Conservation (phyloP, 1,140 invertebrate genomes). For the Daktulosphaira vitifoliae region DNA sequence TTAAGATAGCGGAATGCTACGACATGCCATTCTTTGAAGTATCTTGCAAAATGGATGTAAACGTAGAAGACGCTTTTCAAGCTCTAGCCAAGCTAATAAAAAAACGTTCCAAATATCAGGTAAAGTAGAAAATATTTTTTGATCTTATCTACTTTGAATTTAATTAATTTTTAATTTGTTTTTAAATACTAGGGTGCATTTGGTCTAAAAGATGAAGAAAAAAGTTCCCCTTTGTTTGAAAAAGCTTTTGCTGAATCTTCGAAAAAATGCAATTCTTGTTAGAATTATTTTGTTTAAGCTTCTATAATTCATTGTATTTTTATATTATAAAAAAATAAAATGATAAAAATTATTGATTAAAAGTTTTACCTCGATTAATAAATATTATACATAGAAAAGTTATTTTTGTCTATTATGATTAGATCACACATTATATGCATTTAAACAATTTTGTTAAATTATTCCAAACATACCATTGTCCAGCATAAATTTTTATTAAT, state of each 20-base stretch:
- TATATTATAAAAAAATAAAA: no score
- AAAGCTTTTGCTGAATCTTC: slow-evolving; percentile 23
- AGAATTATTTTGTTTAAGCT: not conserved
- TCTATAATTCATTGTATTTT: not conserved
- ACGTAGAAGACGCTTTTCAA: slow-evolving; percentile 78
- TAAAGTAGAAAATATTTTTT: no score
- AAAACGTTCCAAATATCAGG: slow-evolving; percentile 44
- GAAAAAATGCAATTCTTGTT: slow-evolving; percentile 18
- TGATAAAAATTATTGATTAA: no score
- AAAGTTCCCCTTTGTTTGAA: slow-evolving; percentile 24
- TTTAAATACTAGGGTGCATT: slow-evolving; percentile 9
- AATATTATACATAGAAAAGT: no score
- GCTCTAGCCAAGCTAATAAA: slow-evolving; percentile 71
- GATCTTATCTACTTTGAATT: no score
- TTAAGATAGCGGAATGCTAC: slow-evolving; percentile 78
- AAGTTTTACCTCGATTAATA: no score
- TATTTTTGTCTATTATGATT: no score
- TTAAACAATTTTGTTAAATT: no score
- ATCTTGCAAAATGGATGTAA: slow-evolving; percentile 81
- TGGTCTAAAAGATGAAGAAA: slow-evolving; percentile 10
- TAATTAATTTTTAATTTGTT: no score
- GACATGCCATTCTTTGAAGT: slow-evolving; percentile 89
- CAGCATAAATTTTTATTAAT: no score
- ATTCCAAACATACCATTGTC: no score
- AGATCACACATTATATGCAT: no score